These are phyloP conservation scores for Dolichallabes microphthalmus DNA, from an alignment of 2,113 vertebrate genomes.

Conservation along the genomic window DNA sequence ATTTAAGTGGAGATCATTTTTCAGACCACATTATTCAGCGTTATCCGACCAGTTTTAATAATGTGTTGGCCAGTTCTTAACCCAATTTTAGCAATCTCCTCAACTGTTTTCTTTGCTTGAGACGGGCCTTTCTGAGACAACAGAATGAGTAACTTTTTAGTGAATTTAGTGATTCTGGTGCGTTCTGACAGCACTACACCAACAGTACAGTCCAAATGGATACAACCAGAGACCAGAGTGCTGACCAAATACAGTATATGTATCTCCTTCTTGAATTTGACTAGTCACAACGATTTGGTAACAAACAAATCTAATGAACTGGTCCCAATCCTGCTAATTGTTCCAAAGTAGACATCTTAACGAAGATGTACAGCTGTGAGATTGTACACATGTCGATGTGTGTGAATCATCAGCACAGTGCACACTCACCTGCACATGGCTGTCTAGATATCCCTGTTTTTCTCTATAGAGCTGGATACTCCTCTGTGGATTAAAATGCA, in stretches of 20 bases:
- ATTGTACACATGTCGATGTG: not conserved
- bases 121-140: too few relatives aligned
- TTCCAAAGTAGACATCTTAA: not conserved
- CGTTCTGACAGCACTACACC: too few relatives aligned
- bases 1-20: too few relatives aligned
- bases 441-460: constrained; percentile 70
- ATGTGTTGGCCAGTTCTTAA: too few relatives aligned
- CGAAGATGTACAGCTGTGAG: not conserved
- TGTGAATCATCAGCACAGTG: not conserved
- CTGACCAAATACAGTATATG: not conserved
- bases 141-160: too few relatives aligned
- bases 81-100: too few relatives aligned
- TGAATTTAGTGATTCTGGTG: too few relatives aligned
- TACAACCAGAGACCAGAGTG: not conserved
- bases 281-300: not conserved
- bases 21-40: too few relatives aligned
- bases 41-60: too few relatives aligned
- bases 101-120: too few relatives aligned
- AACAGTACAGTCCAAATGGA: not conserved
- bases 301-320: not conserved
- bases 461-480: constrained; percentile 76
- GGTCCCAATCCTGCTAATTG: not conserved
- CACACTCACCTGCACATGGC: constrained; percentile 73
- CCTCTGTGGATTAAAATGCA: constrained; percentile 62
- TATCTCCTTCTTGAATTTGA: not conserved